Conservation (phyloP, 2,113 vertebrate genomes). For the Peromyscus leucopus region DNA sequence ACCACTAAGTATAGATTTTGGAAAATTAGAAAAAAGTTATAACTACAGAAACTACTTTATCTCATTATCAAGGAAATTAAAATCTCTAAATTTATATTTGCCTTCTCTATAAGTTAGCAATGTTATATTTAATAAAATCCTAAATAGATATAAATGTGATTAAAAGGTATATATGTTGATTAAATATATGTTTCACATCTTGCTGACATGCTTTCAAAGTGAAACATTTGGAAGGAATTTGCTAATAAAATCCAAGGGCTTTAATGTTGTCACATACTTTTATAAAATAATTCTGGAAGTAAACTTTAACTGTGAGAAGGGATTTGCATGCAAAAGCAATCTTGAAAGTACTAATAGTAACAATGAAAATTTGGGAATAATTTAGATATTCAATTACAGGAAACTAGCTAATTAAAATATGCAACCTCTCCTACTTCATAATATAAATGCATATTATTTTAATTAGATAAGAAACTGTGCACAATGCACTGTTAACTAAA, state of each 20-base stretch:
- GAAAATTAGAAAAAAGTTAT: neutral
- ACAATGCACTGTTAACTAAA: neutral
- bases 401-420: slow-evolving; percentile 60
- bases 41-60: slow-evolving; percentile 11
- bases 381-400: slow-evolving; percentile 17
- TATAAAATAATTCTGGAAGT: neutral
- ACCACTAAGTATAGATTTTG: neutral
- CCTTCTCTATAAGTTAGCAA: neutral
- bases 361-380: slow-evolving; percentile 55
- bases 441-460: slow-evolving; percentile 15
- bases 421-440: neutral
- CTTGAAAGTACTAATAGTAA: neutral
- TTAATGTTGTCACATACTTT: slow-evolving; percentile 19
- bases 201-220: neutral
- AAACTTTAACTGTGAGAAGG: slow-evolving; percentile 20
- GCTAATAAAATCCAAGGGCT: slow-evolving; percentile 1
- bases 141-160: neutral
- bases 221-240: neutral
- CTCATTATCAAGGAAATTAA: slow-evolving; percentile 32
- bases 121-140: slow-evolving; percentile 49
- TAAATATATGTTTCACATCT: neutral
- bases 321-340: slow-evolving; percentile 26
- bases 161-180: neutral
- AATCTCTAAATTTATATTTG: slow-evolving; percentile 23
- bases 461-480: slow-evolving; percentile 12